Percentiles rank a stretch among this genome's conserved stretches.
Evolutionary conservation across 1,140 invertebrate genomes (phyloP).

Genomic region (Penaeus indicus): DNA sequence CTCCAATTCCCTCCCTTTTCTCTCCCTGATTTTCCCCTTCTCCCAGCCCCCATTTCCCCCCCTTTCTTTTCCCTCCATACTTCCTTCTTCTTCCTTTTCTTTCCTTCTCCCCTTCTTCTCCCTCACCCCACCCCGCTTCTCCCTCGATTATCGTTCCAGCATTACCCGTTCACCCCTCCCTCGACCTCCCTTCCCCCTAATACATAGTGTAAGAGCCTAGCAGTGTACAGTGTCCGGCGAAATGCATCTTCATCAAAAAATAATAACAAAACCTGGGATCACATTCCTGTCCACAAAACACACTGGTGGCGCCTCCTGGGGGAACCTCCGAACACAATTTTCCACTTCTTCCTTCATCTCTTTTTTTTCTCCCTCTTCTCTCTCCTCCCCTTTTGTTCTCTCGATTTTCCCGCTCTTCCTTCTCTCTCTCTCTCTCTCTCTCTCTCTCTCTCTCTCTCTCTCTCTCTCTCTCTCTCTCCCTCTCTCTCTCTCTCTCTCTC

Average conservation of each 20-base stretch:
- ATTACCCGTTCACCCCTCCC: background rate
- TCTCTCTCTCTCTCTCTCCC: background rate
- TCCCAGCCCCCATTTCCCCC: background rate
- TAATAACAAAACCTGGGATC: too few relatives aligned
- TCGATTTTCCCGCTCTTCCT: background rate
- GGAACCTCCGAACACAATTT: background rate
- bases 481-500: too few relatives aligned
- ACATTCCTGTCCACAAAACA: background rate
- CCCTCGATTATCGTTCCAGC: background rate
- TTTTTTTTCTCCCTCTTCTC: background rate
- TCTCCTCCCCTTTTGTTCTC: background rate
- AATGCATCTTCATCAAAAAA: too few relatives aligned
- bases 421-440: slow-evolving; percentile 26
- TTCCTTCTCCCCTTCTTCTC: slow-evolving; percentile 2
- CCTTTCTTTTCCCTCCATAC: background rate
- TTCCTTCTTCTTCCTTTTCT: background rate
- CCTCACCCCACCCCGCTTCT: background rate
- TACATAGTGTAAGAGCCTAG: background rate
- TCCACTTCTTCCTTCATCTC: slow-evolving; percentile 9
- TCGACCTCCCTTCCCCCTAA: background rate
- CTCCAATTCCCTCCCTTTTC: too few relatives aligned
- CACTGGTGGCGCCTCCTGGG: background rate
- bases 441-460: background rate
- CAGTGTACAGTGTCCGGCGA: too few relatives aligned
- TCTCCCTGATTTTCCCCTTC: too few relatives aligned